Evolutionary conservation across 2,797 vertebrate genomes (phyloP), one percentile per base, ranked within the genome.

Genomic region (Leucoraja ocellata): DNA sequence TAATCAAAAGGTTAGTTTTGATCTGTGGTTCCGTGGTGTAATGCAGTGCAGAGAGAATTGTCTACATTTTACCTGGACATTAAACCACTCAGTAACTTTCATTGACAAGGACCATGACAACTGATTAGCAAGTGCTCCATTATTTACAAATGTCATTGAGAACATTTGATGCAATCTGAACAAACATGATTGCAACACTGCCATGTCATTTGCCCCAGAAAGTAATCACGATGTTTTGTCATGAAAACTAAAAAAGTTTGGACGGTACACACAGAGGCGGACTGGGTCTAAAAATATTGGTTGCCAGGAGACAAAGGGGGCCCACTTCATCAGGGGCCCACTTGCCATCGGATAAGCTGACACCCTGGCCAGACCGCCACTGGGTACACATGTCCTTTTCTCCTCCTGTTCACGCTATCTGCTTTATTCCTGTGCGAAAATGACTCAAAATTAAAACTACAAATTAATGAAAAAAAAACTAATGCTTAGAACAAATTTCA

Each of bases 81-180:
- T 21, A 76, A 76, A 25, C 32, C 71, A 46, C 39, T 74, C 39
- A 54, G 71, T 25, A 92, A 76, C 71, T 28, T 76, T 76, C 68
- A 92, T 76, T 54, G 71, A 76, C 71, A 9, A 28, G 46, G 14
- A 74, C 39, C 21, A 74, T 92, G 68, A 54, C 39, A 54, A 74
- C 16, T 88, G 90, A 92, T 76, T 74, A 88, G 63, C 84, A 58
- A 92, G 6, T 39, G 23, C 39, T 54, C 90, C 25, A 54, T 5
- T 71, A 28, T 76, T 74, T 74, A 92, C 90, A 92, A 92, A 92
- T 76, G 23, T 23, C 39, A 58, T n/a, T 76, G 90, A 92, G 71
- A 92, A 92, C 46, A 39, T 76, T 74, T 92, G 90, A 76, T 76
- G 39, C 90, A 74, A 92, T 58, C 71, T 58, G 90, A 92, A 74